A percentile compares a stretch with the other conserved stretches of the same genome.
These are phyloP conservation scores for Ecliptopera silaceata DNA, from an alignment of 2,888 invertebrate genomes.

Conservation along the genomic window DNA sequence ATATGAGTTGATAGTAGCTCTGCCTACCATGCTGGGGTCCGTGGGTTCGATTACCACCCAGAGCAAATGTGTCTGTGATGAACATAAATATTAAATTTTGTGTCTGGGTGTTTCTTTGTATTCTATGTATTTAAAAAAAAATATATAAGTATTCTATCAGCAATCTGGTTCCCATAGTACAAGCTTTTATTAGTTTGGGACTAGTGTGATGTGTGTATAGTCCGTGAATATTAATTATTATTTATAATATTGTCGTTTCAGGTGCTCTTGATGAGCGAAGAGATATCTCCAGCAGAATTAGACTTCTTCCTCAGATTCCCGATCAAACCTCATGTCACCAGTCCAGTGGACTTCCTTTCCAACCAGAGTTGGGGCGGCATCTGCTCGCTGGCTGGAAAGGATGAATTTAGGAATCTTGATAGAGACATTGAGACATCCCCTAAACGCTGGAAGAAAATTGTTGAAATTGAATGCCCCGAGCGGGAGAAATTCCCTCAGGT, in stretches of 20 bases:
- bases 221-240: too few species aligned
- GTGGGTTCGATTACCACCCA: too few species aligned
- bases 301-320: slow-evolving; percentile 97
- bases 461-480: slow-evolving; percentile 97
- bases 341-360: slow-evolving; percentile 97
- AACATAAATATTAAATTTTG: too few species aligned
- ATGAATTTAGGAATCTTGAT: slow-evolving; percentile 96
- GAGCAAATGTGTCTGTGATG: too few species aligned
- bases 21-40: too few species aligned
- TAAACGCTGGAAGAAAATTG: slow-evolving; percentile 98
- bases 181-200: too few species aligned
- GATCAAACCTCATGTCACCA: slow-evolving; percentile 94
- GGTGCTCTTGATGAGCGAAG: slow-evolving; percentile 94
- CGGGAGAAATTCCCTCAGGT: slow-evolving; percentile 97
- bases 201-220: too few species aligned
- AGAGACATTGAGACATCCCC: slow-evolving; percentile 97
- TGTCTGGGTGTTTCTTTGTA: too few species aligned
- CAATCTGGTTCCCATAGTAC: too few species aligned
- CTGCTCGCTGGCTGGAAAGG: slow-evolving; percentile 93
- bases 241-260: slow-evolving; percentile 51
- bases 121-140: too few species aligned
- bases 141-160: too few species aligned
- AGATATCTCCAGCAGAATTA: slow-evolving; percentile 92
- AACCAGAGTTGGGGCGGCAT: slow-evolving; percentile 98
- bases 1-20: too few species aligned